Base-by-base conservation (phyloP, 2,888 invertebrate species). In the Podotricha telesiphe region DNA sequence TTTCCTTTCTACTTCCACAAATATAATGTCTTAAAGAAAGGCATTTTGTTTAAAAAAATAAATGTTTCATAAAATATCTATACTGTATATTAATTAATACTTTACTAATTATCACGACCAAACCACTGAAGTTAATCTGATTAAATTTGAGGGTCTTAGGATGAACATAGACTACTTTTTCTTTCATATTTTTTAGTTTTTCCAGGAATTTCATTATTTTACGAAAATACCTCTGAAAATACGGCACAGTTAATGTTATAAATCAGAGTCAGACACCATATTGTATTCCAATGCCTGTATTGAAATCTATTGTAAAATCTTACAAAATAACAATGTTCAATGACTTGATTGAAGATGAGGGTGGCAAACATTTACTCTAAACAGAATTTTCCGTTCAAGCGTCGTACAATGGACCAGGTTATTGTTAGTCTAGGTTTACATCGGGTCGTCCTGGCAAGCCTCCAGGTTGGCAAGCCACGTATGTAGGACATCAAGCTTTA, bases 381-480 rank as follows among this genome's bases (percentile, higher is more conserved):
- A 62, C 48, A 48, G 11, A 48, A 59, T 67, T 67, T 64, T 56
- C 28, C 34, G 37, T 20, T 45, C 3, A 47, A 50, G 22, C 50
- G 17, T 45, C 42, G 28, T 62, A 63, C 69, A 75, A 73, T 75
- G 70, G 73, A 67, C 71, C 47, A 71, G 67, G 72, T 71, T 73
- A 72, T 64, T 73, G 72, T 67, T 69, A 68, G 75, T 77, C 66
- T 66, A 59, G 69, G 68, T 42, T n/a, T 56, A 62, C 63, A 59
- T 66, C 78, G 76, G 79, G 75, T 77, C 75, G 73, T 76, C 75
- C 85, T 89, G 90, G 90, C 90, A 85, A 48, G n/a, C 69, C 76
- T 86, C 89, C 90, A 91, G 85, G 75, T 79, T 83, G 85, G 83
- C 85, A 85, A 62, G 74, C 77, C 73, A 83, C 85, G 82, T 80